Evolutionary conservation across 2,888 invertebrate genomes (phyloP), one percentile per base, ranked within the genome.

Genomic region (Laothoe populi): DNA sequence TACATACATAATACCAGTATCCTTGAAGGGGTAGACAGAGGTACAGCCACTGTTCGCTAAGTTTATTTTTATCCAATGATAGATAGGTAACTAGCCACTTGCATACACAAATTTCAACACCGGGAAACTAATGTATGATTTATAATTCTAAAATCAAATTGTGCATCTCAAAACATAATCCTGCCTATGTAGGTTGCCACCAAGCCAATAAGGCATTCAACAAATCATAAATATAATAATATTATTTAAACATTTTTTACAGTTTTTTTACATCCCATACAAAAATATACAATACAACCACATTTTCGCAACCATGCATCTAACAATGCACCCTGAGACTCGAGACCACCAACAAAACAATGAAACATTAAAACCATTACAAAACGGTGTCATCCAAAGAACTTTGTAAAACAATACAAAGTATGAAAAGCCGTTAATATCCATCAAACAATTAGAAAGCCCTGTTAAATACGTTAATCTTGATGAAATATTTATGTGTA

Each of bases 401-500:
- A 19, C 31, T 53, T 53, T 1, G 63, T 61, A 64, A 70, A 66
- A 72, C 72, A 74, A 74, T 10, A 44, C 44, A 19, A 1, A 11
- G 31, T 19, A 31, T 53, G 24, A 48, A 53, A 16, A 49, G 16
- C n/a, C 26, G 24, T 40, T n/a, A 1, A 40, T n/a, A n/a, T 24
- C 4, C 2, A 19, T 13, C 53, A 19, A 74, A 71, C 74, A 78
- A 81, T 82, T 81, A 81, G 83, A 84, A 84, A 85, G 81, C 84
- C 83, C 83, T 67, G 67, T 70, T 69, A 66, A 66, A 69, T 64
- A 59, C 60, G 49, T 72, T 66, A 79, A 85, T n/a, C n/a, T n/a
- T n/a, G n/a, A n/a, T 81, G 82, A 79, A 76, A 78, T 73, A 75
- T 78, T 78, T 75, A 77, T 81, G 83, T 84, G 82, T 75, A 65